Percentiles rank a stretch among this genome's conserved stretches.
phyloP scores from a whole-genome alignment of 2,797 vertebrate genomes.

The Pseudotriccus pelzelni region DNA sequence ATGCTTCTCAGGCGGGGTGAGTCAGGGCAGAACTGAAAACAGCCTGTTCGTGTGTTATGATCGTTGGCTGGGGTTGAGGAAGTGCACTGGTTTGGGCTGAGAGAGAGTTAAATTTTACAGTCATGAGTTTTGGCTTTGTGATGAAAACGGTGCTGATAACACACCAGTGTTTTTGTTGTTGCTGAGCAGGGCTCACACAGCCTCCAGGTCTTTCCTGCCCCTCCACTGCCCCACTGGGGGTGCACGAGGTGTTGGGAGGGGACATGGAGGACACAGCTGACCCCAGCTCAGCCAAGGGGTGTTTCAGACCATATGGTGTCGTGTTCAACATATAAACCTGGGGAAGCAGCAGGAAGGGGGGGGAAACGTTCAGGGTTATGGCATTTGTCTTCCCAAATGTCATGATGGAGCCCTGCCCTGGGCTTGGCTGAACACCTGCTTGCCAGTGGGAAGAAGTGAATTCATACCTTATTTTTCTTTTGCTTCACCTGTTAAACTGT shows the following conservation, averaged over 20 bases:
- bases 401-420: background rate
- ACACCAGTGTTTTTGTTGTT: background rate
- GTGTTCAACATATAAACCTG: rapidly evolving
- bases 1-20: background rate
- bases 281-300: background rate
- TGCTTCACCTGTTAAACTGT: background rate
- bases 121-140: background rate
- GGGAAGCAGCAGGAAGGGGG: background rate
- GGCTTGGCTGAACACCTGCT: background rate
- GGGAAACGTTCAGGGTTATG: rapidly evolving
- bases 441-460: background rate
- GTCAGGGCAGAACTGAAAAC: background rate
- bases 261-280: background rate
- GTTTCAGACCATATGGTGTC: rapidly evolving
- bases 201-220: background rate
- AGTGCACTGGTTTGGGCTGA: background rate
- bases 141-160: background rate
- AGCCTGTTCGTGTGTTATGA: background rate
- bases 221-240: background rate
- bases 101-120: background rate
- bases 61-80: background rate
- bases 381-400: background rate
- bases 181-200: background rate
- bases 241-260: background rate
- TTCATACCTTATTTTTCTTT: background rate